These are phyloP conservation scores for Limnephilus auricula DNA, from an alignment of 2,888 invertebrate species.

Conservation along the genomic window DNA sequence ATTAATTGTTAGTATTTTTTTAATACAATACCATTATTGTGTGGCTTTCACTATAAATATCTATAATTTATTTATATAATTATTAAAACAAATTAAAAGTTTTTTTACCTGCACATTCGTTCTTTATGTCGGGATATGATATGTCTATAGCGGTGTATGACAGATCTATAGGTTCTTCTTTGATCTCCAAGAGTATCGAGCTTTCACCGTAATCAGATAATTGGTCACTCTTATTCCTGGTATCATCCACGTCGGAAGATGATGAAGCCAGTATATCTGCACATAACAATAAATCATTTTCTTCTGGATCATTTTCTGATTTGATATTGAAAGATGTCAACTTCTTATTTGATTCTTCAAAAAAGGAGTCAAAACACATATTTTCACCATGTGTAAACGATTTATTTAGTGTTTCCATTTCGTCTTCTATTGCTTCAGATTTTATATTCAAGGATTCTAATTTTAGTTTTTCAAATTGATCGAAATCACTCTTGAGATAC, in stretches of 20 bases:
- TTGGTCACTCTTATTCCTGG: background rate
- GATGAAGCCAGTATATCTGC: background rate
- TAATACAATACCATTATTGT: too few relatives aligned
- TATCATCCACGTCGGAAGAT: background rate
- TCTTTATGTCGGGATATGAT: background rate
- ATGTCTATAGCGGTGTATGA: background rate
- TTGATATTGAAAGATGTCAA: background rate
- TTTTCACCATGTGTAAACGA: background rate
- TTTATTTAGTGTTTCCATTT: background rate
- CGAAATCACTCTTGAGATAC: background rate
- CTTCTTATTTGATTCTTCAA: background rate
- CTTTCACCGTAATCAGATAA: background rate
- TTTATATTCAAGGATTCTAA: background rate
- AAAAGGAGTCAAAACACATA: background rate
- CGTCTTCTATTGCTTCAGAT: background rate
- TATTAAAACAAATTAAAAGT: background rate
- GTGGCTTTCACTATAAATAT: too few relatives aligned
- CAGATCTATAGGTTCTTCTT: background rate
- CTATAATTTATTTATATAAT: too few relatives aligned
- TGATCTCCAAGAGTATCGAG: background rate
- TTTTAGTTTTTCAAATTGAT: background rate
- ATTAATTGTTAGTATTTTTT: too few relatives aligned
- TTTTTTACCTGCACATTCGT: background rate
- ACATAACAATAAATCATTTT: background rate
- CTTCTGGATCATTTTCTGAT: background rate